phyloP scores from a whole-genome alignment of 2,113 vertebrate species.

The Calyptomena viridis region DNA sequence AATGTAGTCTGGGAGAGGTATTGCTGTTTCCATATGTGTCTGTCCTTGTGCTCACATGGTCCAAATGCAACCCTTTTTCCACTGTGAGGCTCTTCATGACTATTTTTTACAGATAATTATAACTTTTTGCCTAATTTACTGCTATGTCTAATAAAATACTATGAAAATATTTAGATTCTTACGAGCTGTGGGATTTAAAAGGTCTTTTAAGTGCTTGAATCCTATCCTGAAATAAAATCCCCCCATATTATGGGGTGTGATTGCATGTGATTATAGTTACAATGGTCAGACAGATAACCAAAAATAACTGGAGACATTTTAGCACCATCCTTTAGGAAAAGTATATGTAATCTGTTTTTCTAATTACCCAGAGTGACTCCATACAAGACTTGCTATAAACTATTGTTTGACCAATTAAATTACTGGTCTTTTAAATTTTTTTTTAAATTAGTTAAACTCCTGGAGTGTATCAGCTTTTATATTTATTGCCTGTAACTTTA shows the following conservation, averaged over 20 bases:
- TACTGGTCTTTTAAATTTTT: fast-evolving
- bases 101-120: background rate
- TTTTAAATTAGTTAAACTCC: too few species aligned
- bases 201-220: background rate
- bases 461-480: background rate
- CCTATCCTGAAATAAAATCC: background rate
- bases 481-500: background rate
- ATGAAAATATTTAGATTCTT: background rate
- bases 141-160: background rate
- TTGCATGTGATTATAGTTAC: background rate
- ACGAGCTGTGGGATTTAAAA: background rate
- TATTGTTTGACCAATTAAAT: background rate
- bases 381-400: background rate
- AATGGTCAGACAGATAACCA: background rate
- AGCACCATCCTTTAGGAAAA: background rate
- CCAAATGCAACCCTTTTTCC: background rate
- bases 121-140: background rate
- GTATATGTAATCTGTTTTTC: background rate
- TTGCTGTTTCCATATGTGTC: background rate
- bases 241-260: background rate
- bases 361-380: background rate
- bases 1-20: background rate
- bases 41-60: background rate
- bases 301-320: background rate
- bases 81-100: background rate